Evolutionary conservation across 2,113 vertebrate genomes (phyloP), one percentile per base, ranked within the genome.

Genomic region (Colius striatus): DNA sequence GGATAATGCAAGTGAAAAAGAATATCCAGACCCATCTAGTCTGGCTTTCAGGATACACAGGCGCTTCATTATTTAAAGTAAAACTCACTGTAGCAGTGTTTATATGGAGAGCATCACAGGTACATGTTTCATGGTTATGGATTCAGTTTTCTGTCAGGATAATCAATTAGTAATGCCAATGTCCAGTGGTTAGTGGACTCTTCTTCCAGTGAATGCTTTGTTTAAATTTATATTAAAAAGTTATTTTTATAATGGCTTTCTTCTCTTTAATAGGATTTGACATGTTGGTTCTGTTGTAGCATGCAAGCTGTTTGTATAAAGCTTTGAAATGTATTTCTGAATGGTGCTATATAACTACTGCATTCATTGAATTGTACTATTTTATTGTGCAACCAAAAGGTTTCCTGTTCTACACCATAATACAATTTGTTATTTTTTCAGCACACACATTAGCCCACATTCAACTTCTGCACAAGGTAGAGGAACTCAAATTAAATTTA

Each of bases 401-500:
- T 80, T 91, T 87, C 85, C 90, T 96, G 88, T 89, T 94, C 90
- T 62, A 73, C 68, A n/a, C 73, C 76, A 43, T 90, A 90, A 78
- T 85, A 72, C 0, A 1, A 90, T 66, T 62, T 86, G 71, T 91
- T 92, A 32, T 90, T 95, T 96, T 97, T 96, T 82, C 63, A 95
- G 58, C 43, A 45, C 36, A 57, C 66, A 92, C 57, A 60, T 90
- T 74, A 92, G 66, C 62, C 34, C 58, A 15, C n/a, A 47, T 84
- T 94, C 89, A 86, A 78, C 50, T 87, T 70, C 67, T 91, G 86
- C 70, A 90, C 12, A 34, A 94, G 57, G 82, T 72, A 71, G 58
- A 92, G 76, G 51, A 81, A 71, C 48, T 67, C 50, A 57, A 62
- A 94, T 83, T 94, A 86, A 94, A 82, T 97, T 96, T 86, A 90